These are phyloP conservation scores for Auanema sp. DNA, from an alignment of 2,888 invertebrate genomes.

Conservation along the genomic window DNA sequence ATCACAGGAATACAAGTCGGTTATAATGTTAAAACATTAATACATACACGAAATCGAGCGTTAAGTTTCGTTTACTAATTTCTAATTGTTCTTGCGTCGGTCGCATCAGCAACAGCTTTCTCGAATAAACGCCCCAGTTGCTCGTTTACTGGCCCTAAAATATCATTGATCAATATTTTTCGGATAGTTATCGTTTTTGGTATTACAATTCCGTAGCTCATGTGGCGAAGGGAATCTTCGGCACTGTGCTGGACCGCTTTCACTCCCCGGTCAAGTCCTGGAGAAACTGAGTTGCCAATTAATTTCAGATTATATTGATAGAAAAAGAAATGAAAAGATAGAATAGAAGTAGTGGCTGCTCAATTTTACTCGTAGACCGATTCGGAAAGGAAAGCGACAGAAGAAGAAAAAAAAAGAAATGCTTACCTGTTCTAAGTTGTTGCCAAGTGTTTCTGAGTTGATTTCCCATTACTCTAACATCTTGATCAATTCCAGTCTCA, in stretches of 20 bases:
- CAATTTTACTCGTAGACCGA: conserved; percentile 15
- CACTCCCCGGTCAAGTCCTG: conserved; percentile 47
- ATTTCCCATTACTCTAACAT: conserved; percentile 47
- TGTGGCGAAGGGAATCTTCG: conserved; percentile 38
- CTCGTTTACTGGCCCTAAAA: conserved; percentile 50
- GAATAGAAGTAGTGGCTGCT: conserved; percentile 4
- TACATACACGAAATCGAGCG: too few species aligned
- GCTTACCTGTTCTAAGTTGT: conserved; percentile 51
- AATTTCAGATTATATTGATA: not conserved
- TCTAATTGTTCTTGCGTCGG: conserved; percentile 27
- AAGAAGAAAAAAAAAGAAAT: conserved; percentile 7
- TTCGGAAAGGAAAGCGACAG: conserved; percentile 4
- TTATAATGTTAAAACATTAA: too few species aligned
- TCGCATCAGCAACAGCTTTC: conserved; percentile 35
- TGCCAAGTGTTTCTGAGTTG: conserved; percentile 57
- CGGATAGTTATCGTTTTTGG: not conserved
- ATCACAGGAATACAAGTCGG: too few species aligned
- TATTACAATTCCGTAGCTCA: conserved; percentile 26
- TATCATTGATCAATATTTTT: not conserved
- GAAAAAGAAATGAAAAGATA: conserved; percentile 2
- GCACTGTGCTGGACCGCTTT: conserved; percentile 44
- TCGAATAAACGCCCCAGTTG: conserved; percentile 27
- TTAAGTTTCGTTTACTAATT: conserved; percentile 4
- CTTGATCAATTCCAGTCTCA: conserved; percentile 50
- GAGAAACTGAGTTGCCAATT: conserved; percentile 17